phyloP scores from a whole-genome alignment of 2,113 vertebrate species.

The Prolemur simus region DNA sequence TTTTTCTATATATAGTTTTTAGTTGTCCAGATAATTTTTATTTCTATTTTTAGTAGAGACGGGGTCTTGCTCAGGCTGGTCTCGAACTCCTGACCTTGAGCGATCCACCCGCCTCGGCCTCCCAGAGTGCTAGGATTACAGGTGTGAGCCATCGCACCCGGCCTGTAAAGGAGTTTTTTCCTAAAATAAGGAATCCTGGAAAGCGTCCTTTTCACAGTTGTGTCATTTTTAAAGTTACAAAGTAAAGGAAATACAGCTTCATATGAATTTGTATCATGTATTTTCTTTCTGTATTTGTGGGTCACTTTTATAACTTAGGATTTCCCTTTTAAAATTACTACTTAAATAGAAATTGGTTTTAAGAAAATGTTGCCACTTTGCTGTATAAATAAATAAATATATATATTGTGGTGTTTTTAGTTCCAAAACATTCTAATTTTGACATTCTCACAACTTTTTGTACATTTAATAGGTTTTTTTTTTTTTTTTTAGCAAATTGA shows the following conservation, averaged over 20 bases:
- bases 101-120: no score
- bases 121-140: no score
- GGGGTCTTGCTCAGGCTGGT: no score
- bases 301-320: background rate
- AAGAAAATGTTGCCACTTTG: background rate
- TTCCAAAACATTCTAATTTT: conserved; percentile 35
- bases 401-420: background rate
- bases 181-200: conserved; percentile 17
- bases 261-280: background rate
- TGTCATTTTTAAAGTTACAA: background rate
- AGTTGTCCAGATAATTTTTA: no score
- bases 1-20: no score
- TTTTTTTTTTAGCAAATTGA: conserved; percentile 93
- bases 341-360: conserved; percentile 31
- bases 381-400: background rate
- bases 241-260: background rate
- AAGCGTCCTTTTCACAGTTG: background rate
- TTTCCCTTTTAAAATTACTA: conserved; percentile 32
- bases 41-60: no score
- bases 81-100: no score
- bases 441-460: background rate
- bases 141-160: no score
- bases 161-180: conserved; percentile 17
- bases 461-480: background rate
- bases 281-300: background rate